Evolutionary conservation across 2,113 vertebrate genomes (phyloP).

Genomic region (Mobula birostris): DNA sequence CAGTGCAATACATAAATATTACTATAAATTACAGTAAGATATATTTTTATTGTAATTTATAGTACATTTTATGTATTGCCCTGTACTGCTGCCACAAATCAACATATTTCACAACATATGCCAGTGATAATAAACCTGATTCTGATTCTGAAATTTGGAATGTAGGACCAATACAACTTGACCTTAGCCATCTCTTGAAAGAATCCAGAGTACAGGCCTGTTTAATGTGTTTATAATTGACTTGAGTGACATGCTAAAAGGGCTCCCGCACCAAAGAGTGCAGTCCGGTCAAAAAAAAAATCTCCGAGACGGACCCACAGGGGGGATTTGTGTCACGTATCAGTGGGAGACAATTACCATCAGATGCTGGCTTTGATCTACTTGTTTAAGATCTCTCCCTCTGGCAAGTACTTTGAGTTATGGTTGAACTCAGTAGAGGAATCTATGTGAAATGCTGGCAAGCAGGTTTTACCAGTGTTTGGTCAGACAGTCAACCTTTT

Average conservation of each 20-base stretch:
- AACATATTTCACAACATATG: no score
- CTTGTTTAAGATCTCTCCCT: not conserved
- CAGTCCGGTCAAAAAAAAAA: not conserved
- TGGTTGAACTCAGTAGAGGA: not conserved
- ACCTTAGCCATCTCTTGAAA: not conserved
- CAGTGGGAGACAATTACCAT: slow-evolving; percentile 9
- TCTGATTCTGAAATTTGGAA: not conserved
- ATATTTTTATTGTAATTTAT: no score
- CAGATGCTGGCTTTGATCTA: not conserved
- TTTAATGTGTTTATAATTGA: slow-evolving; percentile 4
- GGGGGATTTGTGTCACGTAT: slow-evolving; percentile 15
- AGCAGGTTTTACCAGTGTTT: not conserved
- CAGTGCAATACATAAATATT: no score
- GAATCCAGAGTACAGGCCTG: not conserved
- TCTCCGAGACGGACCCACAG: not conserved
- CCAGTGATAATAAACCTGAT: no score
- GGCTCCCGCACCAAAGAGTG: not conserved
- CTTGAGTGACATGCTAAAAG: not conserved
- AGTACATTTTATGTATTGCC: no score
- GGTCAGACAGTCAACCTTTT: not conserved
- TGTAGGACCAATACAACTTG: not conserved
- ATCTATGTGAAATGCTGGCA: not conserved
- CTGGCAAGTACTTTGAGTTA: not conserved
- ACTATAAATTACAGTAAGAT: no score
- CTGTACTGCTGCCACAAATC: no score